A percentile compares a stretch with the other conserved stretches of the same genome.
phyloP scores from a whole-genome alignment of 2,113 vertebrate species.

The Loxodonta africana region DNA sequence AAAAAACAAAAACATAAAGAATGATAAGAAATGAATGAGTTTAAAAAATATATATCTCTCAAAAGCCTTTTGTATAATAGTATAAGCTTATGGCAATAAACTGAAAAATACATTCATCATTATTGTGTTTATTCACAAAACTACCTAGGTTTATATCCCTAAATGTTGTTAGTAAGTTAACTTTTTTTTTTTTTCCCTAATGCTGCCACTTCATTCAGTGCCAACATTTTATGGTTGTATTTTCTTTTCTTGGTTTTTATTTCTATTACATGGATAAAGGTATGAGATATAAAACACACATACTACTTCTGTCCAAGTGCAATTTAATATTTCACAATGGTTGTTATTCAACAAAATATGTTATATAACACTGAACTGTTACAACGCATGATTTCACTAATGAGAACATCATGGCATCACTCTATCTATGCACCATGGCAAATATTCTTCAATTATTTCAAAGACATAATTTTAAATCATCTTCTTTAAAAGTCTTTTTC shows the following conservation, averaged over 20 bases:
- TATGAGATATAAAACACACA: not conserved
- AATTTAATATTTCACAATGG: conserved; percentile 44
- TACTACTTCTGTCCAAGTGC: not conserved
- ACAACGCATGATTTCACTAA: not conserved
- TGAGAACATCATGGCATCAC: not conserved
- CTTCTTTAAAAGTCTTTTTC: not conserved
- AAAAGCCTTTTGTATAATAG: conserved; percentile 38
- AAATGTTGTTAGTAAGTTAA: conserved; percentile 17
- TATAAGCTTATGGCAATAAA: conserved; percentile 40
- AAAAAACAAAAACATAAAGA: not conserved
- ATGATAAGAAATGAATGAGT: not conserved
- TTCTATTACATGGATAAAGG: not conserved
- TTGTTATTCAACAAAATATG: conserved; percentile 10
- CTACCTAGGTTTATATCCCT: not conserved
- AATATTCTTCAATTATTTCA: conserved; percentile 38
- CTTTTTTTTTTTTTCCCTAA: not conserved
- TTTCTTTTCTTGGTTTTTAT: not conserved
- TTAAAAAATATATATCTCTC: not conserved
- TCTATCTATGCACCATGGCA: not conserved
- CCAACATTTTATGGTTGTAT: not conserved
- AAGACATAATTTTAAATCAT: not conserved
- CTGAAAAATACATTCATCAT: not conserved
- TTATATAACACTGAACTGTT: not conserved
- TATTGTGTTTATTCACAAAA: not conserved
- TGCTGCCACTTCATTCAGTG: not conserved